Percentiles rank a stretch among this genome's conserved stretches.
Conservation (phyloP, 2,888 invertebrate species). For the Pterobdella sp. region DNA sequence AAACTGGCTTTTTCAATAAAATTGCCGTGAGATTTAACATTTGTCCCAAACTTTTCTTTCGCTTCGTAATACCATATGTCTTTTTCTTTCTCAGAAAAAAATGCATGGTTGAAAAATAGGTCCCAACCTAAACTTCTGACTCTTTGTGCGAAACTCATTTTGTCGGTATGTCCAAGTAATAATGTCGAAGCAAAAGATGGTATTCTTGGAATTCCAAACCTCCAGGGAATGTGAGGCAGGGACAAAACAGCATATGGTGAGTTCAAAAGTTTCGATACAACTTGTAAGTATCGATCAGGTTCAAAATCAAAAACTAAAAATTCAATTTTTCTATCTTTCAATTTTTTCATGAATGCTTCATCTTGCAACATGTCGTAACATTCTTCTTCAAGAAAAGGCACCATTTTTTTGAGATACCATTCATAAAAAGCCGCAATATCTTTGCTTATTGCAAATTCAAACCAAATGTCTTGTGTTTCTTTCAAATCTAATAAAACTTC, state of each 20-base stretch:
- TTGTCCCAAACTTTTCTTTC: not conserved
- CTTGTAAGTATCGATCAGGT: not conserved
- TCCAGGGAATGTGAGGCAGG: conserved; percentile 3
- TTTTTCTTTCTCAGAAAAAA: not conserved
- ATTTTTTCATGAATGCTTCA: conserved; percentile 13
- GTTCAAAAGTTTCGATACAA: conserved; percentile 6
- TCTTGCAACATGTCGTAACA: conserved; percentile 6
- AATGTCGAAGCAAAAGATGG: conserved; percentile 21
- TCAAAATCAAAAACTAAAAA: conserved; percentile 13
- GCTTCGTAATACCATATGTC: not conserved
- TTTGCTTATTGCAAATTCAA: not conserved
- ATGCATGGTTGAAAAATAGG: not conserved
- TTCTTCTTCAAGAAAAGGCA: not conserved
- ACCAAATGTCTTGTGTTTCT: not conserved
- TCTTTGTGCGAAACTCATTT: conserved; percentile 22
- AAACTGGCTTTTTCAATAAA: conserved; percentile 14
- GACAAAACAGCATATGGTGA: conserved; percentile 5
- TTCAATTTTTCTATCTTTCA: conserved; percentile 10
- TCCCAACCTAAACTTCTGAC: not conserved
- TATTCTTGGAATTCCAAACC: conserved; percentile 14
- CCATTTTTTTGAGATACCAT: not conserved
- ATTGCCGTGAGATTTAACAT: too few relatives aligned
- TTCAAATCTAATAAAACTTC: not conserved
- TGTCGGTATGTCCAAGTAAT: not conserved
- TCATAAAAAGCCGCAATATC: too few relatives aligned